A percentile compares a stretch with the other conserved stretches of the same genome.
Conservation (phyloP, 2,888 invertebrate genomes). For the Ochropleura leucogaster region DNA sequence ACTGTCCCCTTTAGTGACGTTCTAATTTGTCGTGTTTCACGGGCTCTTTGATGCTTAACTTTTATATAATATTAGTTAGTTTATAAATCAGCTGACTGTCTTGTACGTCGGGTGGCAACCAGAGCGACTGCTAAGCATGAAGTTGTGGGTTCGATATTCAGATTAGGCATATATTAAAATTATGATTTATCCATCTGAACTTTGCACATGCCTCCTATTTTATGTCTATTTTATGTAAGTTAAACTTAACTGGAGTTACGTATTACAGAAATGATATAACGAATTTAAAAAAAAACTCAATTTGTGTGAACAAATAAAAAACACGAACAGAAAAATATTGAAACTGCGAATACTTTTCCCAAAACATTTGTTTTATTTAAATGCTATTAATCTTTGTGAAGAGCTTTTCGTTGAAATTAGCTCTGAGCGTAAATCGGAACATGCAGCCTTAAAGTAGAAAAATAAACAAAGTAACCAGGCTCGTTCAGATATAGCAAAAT, state of each 20-base stretch:
- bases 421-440: neutral
- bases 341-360: neutral
- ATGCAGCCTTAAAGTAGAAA: neutral
- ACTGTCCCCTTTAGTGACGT: slow-evolving; percentile 34
- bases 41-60: slow-evolving; percentile 22
- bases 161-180: too few species aligned
- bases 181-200: too few species aligned
- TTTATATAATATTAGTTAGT: slow-evolving; percentile 6
- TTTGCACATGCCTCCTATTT: too few species aligned
- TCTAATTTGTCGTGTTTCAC: slow-evolving; percentile 48
- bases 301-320: neutral
- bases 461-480: neutral
- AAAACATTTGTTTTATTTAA: neutral
- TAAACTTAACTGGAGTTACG: too few species aligned
- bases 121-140: neutral
- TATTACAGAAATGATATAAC: neutral
- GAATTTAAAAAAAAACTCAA: neutral
- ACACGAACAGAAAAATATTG: neutral
- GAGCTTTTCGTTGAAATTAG: neutral
- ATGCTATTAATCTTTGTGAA: neutral
- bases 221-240: too few species aligned
- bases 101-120: too few species aligned
- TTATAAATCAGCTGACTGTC: too few species aligned
- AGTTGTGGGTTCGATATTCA: neutral
- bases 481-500: too few species aligned